These are phyloP conservation scores for Nipponacmea schrenckii DNA, from an alignment of 2,888 invertebrate species.

Conservation along the genomic window DNA sequence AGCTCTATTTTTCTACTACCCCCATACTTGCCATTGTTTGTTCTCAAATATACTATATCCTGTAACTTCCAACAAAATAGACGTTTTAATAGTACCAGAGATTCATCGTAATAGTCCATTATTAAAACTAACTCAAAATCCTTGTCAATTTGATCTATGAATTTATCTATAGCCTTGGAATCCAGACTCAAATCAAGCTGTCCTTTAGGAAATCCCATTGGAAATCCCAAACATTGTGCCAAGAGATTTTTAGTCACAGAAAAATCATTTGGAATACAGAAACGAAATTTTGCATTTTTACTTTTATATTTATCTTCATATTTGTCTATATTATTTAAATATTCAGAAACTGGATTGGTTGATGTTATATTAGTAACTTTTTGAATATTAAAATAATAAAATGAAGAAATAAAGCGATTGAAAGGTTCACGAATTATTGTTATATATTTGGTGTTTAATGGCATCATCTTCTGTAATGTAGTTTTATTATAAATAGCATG, in stretches of 20 bases:
- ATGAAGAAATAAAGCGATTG: conserved; percentile 57
- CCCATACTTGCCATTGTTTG: conserved; percentile 41
- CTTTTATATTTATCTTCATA: conserved; percentile 56
- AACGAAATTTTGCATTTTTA: conserved; percentile 31
- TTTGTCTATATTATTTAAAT: conserved; percentile 49
- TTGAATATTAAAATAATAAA: conserved; percentile 58
- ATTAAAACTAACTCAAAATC: conserved; percentile 61
- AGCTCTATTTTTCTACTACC: conserved; percentile 19
- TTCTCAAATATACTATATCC: conserved; percentile 59
- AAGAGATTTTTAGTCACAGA: conserved; percentile 59
- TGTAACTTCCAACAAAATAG: conserved; percentile 63
- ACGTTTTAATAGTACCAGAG: conserved; percentile 59
- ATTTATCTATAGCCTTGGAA: conserved; percentile 35
- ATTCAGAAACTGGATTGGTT: conserved; percentile 44
- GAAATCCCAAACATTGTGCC: conserved; percentile 62
- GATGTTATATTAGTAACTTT: conserved; percentile 42
- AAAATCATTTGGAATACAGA: conserved; percentile 61
- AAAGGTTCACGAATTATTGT: conserved; percentile 62
- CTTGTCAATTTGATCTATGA: conserved; percentile 47
- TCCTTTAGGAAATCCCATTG: conserved; percentile 56
- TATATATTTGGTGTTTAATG: conserved; percentile 50
- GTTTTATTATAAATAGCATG: conserved; percentile 60
- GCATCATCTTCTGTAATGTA: conserved; percentile 55
- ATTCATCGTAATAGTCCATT: conserved; percentile 64
- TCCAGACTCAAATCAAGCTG: conserved; percentile 40